Conservation (phyloP, 2,797 vertebrate genomes). For the Austrolebias charrua region DNA sequence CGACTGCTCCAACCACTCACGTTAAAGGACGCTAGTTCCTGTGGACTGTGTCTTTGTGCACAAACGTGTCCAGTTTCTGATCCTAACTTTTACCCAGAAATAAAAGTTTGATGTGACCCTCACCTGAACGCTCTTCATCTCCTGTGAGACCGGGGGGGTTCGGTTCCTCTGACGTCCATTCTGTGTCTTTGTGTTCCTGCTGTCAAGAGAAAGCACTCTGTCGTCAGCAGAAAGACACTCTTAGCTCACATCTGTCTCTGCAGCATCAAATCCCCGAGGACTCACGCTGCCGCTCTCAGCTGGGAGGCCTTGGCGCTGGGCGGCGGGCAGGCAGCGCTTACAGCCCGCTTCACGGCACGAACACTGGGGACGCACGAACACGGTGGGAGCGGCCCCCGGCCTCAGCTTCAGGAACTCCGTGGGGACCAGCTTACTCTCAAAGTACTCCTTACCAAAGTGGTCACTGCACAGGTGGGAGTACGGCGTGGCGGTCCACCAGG, state of each 20-base stretch:
- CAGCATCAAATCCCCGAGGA: not conserved
- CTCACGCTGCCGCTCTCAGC: conserved; percentile 55
- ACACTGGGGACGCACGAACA: conserved; percentile 75
- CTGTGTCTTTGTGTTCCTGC: conserved; percentile 23
- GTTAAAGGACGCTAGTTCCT: too few relatives aligned
- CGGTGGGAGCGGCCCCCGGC: conserved; percentile 74
- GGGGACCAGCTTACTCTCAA: conserved; percentile 55
- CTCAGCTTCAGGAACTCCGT: conserved; percentile 61
- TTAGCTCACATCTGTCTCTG: too few relatives aligned
- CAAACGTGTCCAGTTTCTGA: too few relatives aligned
- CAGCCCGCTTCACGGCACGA: conserved; percentile 57
- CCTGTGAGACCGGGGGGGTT: not conserved
- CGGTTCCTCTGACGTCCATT: not conserved
- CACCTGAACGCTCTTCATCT: conserved; percentile 77
- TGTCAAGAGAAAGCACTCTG: conserved; percentile 20
- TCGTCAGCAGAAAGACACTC: not conserved
- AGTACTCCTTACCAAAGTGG: conserved; percentile 81
- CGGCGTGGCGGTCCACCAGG: conserved; percentile 68
- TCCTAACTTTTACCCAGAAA: not conserved
- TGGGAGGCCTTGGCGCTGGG: conserved; percentile 36
- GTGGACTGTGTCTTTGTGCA: too few relatives aligned
- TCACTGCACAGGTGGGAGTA: conserved; percentile 78
- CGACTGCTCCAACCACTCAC: too few relatives aligned
- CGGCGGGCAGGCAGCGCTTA: conserved; percentile 57
- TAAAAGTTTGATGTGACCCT: conserved; percentile 1